phyloP scores from a whole-genome alignment of 1,140 invertebrate species.

The Penaeus indicus region DNA sequence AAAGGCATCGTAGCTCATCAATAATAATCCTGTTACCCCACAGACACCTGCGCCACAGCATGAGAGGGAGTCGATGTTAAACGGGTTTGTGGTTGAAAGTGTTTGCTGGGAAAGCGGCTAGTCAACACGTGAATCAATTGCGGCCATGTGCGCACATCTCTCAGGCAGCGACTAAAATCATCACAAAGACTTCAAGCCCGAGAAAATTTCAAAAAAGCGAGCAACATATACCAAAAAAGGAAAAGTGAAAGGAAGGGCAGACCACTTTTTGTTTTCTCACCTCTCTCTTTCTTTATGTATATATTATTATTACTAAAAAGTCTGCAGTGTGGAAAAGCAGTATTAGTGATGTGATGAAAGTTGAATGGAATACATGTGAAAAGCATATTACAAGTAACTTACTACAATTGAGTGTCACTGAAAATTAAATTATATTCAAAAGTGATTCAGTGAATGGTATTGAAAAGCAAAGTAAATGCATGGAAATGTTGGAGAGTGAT shows the following conservation, averaged over 20 bases:
- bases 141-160: conserved; percentile 52
- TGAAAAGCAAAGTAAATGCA: too few relatives aligned
- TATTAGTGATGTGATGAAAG: too few relatives aligned
- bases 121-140: conserved; percentile 47
- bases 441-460: too few relatives aligned
- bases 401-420: too few relatives aligned
- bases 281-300: not conserved
- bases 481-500: too few relatives aligned
- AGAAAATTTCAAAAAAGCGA: conserved; percentile 58
- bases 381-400: too few relatives aligned
- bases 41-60: conserved; percentile 62
- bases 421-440: too few relatives aligned
- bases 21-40: not conserved
- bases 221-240: conserved; percentile 52
- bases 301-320: not conserved
- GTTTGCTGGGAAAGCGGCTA: conserved; percentile 51
- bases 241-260: conserved; percentile 19
- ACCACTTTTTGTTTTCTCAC: too few relatives aligned
- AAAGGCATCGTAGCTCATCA: not conserved
- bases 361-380: too few relatives aligned
- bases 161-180: conserved; percentile 45
- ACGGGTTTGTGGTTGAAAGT: conserved; percentile 57
- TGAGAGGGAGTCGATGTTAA: conserved; percentile 62
- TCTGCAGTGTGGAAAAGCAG: too few relatives aligned
- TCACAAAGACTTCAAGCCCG: conserved; percentile 49